Evolutionary conservation across 2,888 invertebrate species (phyloP), one percentile per base, ranked within the genome.

Genomic region (Salticus scenicus): DNA sequence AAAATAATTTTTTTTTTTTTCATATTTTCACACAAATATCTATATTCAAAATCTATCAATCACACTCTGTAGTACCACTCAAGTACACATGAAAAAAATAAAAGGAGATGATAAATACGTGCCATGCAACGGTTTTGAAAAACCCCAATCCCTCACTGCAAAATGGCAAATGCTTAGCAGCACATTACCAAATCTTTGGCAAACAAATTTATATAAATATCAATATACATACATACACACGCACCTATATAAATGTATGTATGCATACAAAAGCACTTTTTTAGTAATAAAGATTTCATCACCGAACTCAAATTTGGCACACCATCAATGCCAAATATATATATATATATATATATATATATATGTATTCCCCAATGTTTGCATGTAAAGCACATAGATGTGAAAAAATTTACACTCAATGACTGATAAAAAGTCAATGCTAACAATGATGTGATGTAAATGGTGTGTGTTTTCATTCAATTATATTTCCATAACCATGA

Each of bases 371-470:
- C 70, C 28, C 30, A 20, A 47, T 79, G 57, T 77, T 57, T 70
- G 69, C 37, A 80, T 42, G 31, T 70, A 82, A 75, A 82, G 81
- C 75, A 77, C 77, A 83, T 42, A 74, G 67, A 86, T 67, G 75
- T 80, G 79, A 77, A 75, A 76, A 75, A 80, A 86, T 80, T 69
- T 75, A 86, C 75, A 80, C 69, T 41, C 75, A 73, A 86, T 80
- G 80, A 86, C 74, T 74, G 78, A 67, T 69, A 73, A 84, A 84
- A 78, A 78, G 74, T 72, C 63, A 69, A 74, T 78, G 84, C 78
- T 78, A 78, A 74, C 78, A 78, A 73, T 78, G 78, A 78, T 20
- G 41, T 28, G 31, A 67, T 76, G 67, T 27, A 30, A 12, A 17
- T 17, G 17, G 12, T 14, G 24, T 75, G 76, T 75, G 66, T 76